Conservation (phyloP, 1,140 invertebrate species). For the Tyrophagus putrescentiae region DNA sequence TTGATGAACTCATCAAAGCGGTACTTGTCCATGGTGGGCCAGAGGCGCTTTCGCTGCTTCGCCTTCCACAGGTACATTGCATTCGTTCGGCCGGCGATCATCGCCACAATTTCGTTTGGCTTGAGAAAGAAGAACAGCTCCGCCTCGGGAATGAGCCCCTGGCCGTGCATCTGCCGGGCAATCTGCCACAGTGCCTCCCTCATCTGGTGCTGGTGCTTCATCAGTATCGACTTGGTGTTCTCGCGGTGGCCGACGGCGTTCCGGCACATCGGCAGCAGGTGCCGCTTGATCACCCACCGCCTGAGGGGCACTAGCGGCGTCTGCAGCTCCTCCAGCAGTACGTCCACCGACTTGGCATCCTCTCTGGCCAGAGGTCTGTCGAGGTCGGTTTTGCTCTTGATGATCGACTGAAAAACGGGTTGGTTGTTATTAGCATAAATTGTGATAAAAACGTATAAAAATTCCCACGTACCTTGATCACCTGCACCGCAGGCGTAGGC, state of each 20-base stretch:
- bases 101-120: slow-evolving; percentile 44
- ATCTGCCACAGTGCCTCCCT: slow-evolving; percentile 45
- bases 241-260: neutral
- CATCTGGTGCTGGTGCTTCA: slow-evolving; percentile 36
- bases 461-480: slow-evolving; percentile 41
- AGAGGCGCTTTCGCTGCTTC: slow-evolving; percentile 42
- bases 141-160: slow-evolving; percentile 47
- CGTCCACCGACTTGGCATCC: neutral
- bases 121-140: slow-evolving; percentile 55
- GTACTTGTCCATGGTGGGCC: slow-evolving; percentile 40
- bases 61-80: slow-evolving; percentile 49
- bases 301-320: neutral
- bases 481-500: slow-evolving; percentile 43
- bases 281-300: neutral
- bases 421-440: slow-evolving; percentile 2
- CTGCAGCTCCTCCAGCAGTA: neutral
- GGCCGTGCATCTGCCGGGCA: slow-evolving; percentile 41
- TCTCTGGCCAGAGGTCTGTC: neutral
- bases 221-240: neutral
- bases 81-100: slow-evolving; percentile 37
- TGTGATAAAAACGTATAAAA: neutral
- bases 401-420: too few relatives aligned
- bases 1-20: slow-evolving; percentile 47
- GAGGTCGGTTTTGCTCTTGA: too few relatives aligned
- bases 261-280: neutral